A percentile compares a stretch with the other conserved stretches of the same genome.
phyloP scores from a whole-genome alignment of 2,797 vertebrate species.

The Gambusia yucatana region DNA sequence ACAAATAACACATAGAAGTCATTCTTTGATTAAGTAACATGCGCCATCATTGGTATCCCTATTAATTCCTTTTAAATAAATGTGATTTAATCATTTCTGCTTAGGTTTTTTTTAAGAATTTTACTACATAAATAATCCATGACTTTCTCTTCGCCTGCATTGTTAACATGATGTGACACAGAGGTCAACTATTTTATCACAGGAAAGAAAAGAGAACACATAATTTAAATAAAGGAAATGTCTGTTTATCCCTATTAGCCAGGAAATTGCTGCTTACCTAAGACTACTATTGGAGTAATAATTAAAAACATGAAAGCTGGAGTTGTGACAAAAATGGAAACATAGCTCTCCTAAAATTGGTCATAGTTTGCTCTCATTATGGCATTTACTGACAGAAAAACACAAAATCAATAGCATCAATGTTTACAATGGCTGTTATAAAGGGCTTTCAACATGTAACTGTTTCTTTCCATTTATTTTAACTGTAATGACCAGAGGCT shows the following conservation, averaged over 20 bases:
- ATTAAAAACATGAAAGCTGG: not conserved
- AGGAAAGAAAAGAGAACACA: too few relatives aligned
- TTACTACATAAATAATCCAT: too few relatives aligned
- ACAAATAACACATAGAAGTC: too few relatives aligned
- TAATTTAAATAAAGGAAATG: not conserved
- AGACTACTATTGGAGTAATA: not conserved
- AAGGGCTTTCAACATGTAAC: slow-evolving; percentile 71
- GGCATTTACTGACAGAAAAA: slow-evolving; percentile 72
- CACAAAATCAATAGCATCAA: slow-evolving; percentile 81
- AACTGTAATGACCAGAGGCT: slow-evolving; percentile 63
- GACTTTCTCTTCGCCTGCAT: too few relatives aligned
- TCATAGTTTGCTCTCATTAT: slow-evolving; percentile 77
- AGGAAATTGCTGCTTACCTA: not conserved
- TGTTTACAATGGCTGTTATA: slow-evolving; percentile 78
- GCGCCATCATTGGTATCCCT: too few relatives aligned
- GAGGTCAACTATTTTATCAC: too few relatives aligned
- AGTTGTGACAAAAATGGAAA: slow-evolving; percentile 27
- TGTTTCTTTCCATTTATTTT: slow-evolving; percentile 73
- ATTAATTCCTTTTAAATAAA: too few relatives aligned
- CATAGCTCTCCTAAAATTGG: slow-evolving; percentile 58
- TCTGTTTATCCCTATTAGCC: not conserved
- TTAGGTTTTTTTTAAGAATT: too few relatives aligned
- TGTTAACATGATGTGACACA: too few relatives aligned
- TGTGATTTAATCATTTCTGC: too few relatives aligned
- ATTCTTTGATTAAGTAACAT: too few relatives aligned